Evolutionary conservation across 2,113 vertebrate genomes (phyloP), one percentile per base, ranked within the genome.

Genomic region (Ceyx margarethae): DNA sequence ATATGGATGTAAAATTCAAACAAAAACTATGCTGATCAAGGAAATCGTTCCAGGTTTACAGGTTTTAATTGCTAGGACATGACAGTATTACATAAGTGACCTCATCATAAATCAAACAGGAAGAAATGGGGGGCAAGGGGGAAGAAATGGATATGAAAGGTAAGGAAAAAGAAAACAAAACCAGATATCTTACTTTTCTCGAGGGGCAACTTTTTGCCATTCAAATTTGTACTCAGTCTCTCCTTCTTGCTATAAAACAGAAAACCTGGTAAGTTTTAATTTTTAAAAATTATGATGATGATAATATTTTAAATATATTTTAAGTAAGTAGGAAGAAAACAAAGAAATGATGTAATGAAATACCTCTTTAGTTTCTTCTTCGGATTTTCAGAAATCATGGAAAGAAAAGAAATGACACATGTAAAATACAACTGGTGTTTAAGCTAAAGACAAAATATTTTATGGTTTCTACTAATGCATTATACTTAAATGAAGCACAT

Each of bases 301-400:
- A 37, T 37, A 37, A 37, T 37, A 37, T 37, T 37, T 37, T 37
- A 37, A 37, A 71, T 37, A 93, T 6, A 17, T 91, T 89, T 91
- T 40, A 58, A 91, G 13, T 72, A 85, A 88, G 50, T 65, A 83
- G 20, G 64, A 13, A 71, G 33, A 53, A 53, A 71, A 53, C 26
- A 72, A 81, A 68, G 9, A 89, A 96, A 85, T 48, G 3, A 92
- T 42, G 15, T 35, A 68, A 56, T 76, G 13, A 93, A 88, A 97
- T 98, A 99, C 99, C 99, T 99, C 99, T 97, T 99, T 99, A 81
- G 95, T 98, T 96, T 99, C 99, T 98, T 99, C 98, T 99, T 98
- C 43, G 81, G 51, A 88, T 85, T 82, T 86, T 86, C 94, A 90
- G 71, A 87, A 91, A 85, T 65, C 85, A 94, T 64, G 68, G 48